Percentiles rank a stretch among this genome's conserved stretches.
These are phyloP conservation scores for Campoplex nolae DNA, from an alignment of 2,888 invertebrate genomes.

Conservation along the genomic window DNA sequence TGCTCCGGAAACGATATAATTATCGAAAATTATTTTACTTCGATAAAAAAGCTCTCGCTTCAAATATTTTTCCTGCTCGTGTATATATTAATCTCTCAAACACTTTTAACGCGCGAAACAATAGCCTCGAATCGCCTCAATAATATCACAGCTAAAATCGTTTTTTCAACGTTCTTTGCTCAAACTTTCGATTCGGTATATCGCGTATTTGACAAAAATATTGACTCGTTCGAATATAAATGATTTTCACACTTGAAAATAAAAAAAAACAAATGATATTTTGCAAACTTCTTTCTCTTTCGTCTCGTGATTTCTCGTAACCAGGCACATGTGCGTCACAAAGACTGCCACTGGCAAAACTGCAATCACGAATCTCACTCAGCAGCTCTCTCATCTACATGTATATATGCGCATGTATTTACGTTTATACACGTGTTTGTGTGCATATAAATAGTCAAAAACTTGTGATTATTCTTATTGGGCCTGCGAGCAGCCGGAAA, in stretches of 20 bases:
- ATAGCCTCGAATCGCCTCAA: too few species aligned
- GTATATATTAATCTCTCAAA: too few species aligned
- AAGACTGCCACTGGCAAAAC: background rate
- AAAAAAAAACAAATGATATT: too few species aligned
- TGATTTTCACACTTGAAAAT: too few species aligned
- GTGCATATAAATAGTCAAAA: constrained; percentile 12
- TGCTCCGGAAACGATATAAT: background rate
- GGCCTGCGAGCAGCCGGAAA: constrained; percentile 39
- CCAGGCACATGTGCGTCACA: background rate
- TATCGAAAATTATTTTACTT: too few species aligned
- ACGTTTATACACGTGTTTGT: background rate
- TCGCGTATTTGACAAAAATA: background rate
- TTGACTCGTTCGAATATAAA: constrained; percentile 37
- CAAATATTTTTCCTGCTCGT: too few species aligned
- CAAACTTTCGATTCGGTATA: too few species aligned
- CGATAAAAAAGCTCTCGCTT: too few species aligned
- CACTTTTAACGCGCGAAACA: too few species aligned
- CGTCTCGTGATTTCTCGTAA: constrained; percentile 5
- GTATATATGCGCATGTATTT: background rate
- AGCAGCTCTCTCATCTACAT: background rate
- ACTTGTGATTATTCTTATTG: constrained; percentile 17
- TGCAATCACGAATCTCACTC: constrained; percentile 11
- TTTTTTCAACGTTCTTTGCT: too few species aligned
- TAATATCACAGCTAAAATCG: too few species aligned
- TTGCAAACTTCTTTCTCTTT: background rate